Conservation (phyloP, 2,113 vertebrate genomes). For the Triplophysa siluroides region DNA sequence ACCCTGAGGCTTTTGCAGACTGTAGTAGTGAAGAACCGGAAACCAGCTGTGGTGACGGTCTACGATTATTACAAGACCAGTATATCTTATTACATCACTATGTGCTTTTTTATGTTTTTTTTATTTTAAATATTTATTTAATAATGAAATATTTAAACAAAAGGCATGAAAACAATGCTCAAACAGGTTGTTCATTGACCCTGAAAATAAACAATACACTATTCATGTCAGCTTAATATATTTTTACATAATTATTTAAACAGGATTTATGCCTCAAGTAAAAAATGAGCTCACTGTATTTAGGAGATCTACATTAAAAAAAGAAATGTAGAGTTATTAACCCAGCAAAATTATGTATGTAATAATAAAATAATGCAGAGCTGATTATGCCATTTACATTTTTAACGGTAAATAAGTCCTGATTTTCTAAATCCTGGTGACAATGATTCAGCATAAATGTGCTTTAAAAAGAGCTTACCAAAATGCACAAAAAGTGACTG, state of each 20-base stretch:
- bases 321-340: too few relatives aligned
- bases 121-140: not conserved
- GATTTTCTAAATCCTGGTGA: not conserved
- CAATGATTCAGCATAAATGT: not conserved
- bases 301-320: too few relatives aligned
- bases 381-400: not conserved
- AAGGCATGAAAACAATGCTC: too few relatives aligned
- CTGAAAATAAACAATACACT: too few relatives aligned
- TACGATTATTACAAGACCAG: slow-evolving; percentile 87
- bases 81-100: slow-evolving; percentile 57
- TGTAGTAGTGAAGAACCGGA: slow-evolving; percentile 73
- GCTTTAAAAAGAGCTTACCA: not conserved
- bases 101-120: not conserved
- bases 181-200: too few relatives aligned
- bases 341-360: too few relatives aligned
- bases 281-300: too few relatives aligned
- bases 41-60: slow-evolving; percentile 79
- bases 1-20: slow-evolving; percentile 71
- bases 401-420: not conserved
- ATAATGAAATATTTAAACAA: too few relatives aligned
- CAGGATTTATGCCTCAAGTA: too few relatives aligned
- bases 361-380: too few relatives aligned
- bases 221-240: too few relatives aligned
- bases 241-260: too few relatives aligned
- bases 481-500: not conserved